A percentile compares a stretch with the other conserved stretches of the same genome.
Evolutionary conservation across 1,140 invertebrate genomes (phyloP).

Genomic region (Neomicropteryx cornuta): DNA sequence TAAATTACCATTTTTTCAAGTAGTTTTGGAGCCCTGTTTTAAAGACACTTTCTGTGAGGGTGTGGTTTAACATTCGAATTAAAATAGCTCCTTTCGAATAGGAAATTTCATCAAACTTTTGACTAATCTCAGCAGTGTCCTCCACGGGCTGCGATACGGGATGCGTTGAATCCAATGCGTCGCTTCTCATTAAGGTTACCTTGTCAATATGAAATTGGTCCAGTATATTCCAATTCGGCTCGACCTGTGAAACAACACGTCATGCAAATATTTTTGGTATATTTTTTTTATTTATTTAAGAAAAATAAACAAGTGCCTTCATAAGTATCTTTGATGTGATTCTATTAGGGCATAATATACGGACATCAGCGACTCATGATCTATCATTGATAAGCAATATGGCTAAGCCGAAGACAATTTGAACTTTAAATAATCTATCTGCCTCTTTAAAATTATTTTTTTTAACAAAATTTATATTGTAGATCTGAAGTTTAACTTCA

Average conservation of each 20-base stretch:
- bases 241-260: conserved; percentile 29
- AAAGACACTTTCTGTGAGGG: conserved; percentile 59
- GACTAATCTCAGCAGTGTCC: conserved; percentile 62
- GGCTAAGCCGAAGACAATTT: no score
- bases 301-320: conserved; percentile 5
- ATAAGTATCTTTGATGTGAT: no score
- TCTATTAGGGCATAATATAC: no score
- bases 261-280: neutral
- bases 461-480: no score
- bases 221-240: conserved; percentile 61
- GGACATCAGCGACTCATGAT: no score
- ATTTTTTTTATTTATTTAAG: no score
- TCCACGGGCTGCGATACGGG: conserved; percentile 55
- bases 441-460: no score
- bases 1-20: conserved; percentile 40
- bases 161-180: conserved; percentile 64
- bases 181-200: conserved; percentile 56
- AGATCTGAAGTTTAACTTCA: no score
- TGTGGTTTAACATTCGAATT: conserved; percentile 70
- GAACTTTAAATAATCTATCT: no score
- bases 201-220: conserved; percentile 68
- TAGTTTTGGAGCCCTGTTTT: conserved; percentile 51
- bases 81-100: conserved; percentile 77
- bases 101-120: conserved; percentile 77
- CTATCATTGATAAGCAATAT: no score